Evolutionary conservation across 1,140 invertebrate genomes (phyloP).

Genomic region (Samia ricini): DNA sequence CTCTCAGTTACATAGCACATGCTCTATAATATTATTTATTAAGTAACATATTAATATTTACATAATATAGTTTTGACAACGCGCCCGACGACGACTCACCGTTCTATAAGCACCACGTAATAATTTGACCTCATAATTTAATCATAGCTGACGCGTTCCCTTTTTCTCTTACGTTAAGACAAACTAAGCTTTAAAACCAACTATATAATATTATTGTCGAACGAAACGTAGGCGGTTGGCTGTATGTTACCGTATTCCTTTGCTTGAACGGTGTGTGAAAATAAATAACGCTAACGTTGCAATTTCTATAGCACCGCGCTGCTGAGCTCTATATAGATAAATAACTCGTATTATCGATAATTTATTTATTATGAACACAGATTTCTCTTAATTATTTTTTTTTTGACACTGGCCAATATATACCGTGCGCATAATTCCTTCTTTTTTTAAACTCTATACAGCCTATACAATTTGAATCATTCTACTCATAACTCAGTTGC

Average conservation of each 20-base stretch:
- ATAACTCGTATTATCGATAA: too few species aligned
- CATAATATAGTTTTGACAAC: slow-evolving; percentile 49
- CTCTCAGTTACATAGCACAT: slow-evolving; percentile 66
- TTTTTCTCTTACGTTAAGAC: not conserved
- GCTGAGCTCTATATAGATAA: too few species aligned
- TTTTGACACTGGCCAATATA: too few species aligned
- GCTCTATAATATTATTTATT: slow-evolving; percentile 74
- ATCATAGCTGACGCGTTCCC: not conserved
- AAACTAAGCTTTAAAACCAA: too few species aligned
- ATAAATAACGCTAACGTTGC: slow-evolving; percentile 12
- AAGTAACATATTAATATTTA: slow-evolving; percentile 74
- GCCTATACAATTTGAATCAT: too few species aligned
- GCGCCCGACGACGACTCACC: slow-evolving; percentile 33
- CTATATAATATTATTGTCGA: too few species aligned
- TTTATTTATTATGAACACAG: too few species aligned
- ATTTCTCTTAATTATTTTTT: too few species aligned
- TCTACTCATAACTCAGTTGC: too few species aligned
- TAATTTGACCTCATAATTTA: slow-evolving; percentile 18
- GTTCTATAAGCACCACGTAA: slow-evolving; percentile 38
- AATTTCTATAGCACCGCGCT: too few species aligned
- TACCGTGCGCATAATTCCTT: too few species aligned
- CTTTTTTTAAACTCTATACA: too few species aligned
- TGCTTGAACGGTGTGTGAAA: slow-evolving; percentile 39
- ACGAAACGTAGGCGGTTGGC: slow-evolving; percentile 3
- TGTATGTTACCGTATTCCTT: slow-evolving; percentile 7